Conservation (phyloP, 37 sponge, comb jelly and placozoan genomes). For the Spongilla lacustris region DNA sequence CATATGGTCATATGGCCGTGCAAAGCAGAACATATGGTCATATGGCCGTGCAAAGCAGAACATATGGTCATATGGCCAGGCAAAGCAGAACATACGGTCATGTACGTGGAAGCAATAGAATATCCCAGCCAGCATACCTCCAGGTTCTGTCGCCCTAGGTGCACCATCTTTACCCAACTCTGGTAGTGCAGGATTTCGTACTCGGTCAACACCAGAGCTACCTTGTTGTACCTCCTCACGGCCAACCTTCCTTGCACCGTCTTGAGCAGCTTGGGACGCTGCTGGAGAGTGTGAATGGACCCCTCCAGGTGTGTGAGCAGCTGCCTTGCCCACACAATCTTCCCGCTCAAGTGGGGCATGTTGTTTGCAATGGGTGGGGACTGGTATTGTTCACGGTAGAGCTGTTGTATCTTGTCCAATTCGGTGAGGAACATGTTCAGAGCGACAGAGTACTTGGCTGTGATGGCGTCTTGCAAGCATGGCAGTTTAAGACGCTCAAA, state of each 20-base stretch:
- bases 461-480: constrained; percentile 47
- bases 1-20: too few relatives aligned
- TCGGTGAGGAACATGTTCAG: constrained; percentile 48
- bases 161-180: constrained; percentile 77
- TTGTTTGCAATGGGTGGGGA: constrained; percentile 76
- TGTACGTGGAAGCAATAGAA: too few relatives aligned
- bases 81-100: too few relatives aligned
- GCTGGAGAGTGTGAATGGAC: constrained; percentile 73
- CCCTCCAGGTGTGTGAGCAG: constrained; percentile 77
- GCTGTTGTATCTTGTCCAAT: constrained; percentile 54
- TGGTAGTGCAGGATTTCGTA: constrained; percentile 92
- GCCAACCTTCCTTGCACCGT: constrained; percentile 50
- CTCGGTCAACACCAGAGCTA: constrained; percentile 85
- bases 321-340: constrained; percentile 85
- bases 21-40: too few relatives aligned
- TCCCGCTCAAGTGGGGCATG: constrained; percentile 88
- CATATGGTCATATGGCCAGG: too few relatives aligned
- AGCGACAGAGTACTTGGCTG: constrained; percentile 35
- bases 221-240: constrained; percentile 81
- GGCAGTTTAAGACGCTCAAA: constrained; percentile 65
- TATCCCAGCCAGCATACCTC: too few relatives aligned
- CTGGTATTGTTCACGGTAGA: constrained; percentile 37
- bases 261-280: constrained; percentile 37
- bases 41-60: too few relatives aligned
- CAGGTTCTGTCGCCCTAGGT: constrained; percentile 28